Conservation (phyloP, 2,888 invertebrate species). For the Pocota personata region DNA sequence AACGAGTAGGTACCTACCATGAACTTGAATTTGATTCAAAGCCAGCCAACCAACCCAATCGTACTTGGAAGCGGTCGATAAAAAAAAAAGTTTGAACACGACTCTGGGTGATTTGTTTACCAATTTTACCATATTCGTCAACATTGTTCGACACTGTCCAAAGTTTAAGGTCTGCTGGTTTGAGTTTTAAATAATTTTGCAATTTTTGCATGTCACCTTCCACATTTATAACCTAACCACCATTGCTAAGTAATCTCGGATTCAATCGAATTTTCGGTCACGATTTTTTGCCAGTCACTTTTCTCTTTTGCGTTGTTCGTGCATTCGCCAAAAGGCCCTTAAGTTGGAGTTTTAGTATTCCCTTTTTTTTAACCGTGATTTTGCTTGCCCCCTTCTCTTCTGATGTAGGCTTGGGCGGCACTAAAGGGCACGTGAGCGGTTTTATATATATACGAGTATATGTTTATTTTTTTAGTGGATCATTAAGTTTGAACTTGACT, state of each 20-base stretch:
- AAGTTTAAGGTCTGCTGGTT: conserved; percentile 9
- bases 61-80: conserved; percentile 1
- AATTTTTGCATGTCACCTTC: conserved; percentile 5
- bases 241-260: conserved; percentile 2
- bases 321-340: conserved; percentile 22
- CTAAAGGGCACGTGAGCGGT: conserved; percentile 16
- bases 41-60: conserved; percentile 5
- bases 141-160: conserved; percentile 8
- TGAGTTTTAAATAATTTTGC: background rate
- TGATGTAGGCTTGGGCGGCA: background rate
- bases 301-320: conserved; percentile 12
- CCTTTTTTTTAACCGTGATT: background rate
- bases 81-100: conserved; percentile 20
- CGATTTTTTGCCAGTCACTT: conserved; percentile 29
- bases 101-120: conserved; percentile 16
- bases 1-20: background rate
- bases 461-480: background rate
- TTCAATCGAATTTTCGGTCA: conserved; percentile 35
- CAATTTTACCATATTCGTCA: conserved; percentile 30
- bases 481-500: conserved; percentile 43
- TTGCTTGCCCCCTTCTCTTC: background rate
- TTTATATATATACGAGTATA: background rate
- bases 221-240: background rate
- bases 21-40: conserved; percentile 47
- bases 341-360: conserved; percentile 6